Percentiles rank a stretch among this genome's conserved stretches.
phyloP scores from a whole-genome alignment of 2,888 invertebrate species.

The Sminthurides aquaticus region DNA sequence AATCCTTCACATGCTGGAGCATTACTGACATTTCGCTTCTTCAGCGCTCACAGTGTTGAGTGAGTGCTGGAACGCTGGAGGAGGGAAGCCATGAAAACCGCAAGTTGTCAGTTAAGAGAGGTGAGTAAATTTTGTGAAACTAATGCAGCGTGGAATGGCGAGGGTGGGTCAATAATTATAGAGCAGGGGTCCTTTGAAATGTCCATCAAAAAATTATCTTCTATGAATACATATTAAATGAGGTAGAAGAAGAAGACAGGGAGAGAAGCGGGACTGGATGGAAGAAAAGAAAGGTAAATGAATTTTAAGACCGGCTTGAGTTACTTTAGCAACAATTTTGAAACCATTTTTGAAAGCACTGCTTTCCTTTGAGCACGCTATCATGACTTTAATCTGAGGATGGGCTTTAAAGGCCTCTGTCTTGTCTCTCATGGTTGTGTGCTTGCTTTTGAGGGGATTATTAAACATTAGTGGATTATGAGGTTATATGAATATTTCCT shows the following conservation, averaged over 20 bases:
- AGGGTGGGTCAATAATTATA: background rate
- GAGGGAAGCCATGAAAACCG: too few species aligned
- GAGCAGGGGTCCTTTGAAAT: background rate
- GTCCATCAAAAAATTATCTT: background rate
- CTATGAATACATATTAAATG: background rate
- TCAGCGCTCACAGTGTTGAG: too few species aligned
- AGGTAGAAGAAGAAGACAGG: background rate
- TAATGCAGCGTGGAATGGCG: background rate
- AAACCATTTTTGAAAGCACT: too few species aligned
- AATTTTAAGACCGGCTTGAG: background rate
- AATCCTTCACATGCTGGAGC: too few species aligned
- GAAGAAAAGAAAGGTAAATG: background rate
- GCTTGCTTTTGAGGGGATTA: background rate
- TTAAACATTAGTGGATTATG: background rate
- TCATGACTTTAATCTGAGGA: constrained; percentile 6
- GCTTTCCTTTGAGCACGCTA: too few species aligned
- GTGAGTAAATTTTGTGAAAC: background rate
- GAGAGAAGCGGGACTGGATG: background rate
- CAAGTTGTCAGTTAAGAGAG: too few species aligned
- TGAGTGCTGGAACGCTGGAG: too few species aligned
- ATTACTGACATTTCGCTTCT: too few species aligned
- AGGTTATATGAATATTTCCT: background rate
- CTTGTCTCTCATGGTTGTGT: too few species aligned
- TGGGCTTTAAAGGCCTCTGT: background rate
- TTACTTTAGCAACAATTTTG: too few species aligned